These are phyloP conservation scores for Agriopis aurantiaria DNA, from an alignment of 2,888 invertebrate species.

Conservation along the genomic window DNA sequence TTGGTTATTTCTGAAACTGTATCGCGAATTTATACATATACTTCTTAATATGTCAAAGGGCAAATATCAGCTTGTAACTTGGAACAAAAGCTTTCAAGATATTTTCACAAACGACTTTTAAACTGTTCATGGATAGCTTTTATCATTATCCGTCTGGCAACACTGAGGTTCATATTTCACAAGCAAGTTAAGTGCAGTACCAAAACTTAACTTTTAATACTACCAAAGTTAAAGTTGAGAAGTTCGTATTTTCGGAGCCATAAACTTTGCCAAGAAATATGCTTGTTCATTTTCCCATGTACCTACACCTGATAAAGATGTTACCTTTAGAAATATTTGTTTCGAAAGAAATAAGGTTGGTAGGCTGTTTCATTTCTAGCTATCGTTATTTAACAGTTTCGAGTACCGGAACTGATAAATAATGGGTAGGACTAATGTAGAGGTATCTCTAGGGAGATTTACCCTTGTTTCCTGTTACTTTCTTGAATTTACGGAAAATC, in stretches of 20 bases:
- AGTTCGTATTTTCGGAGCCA: neutral
- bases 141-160: conserved; percentile 3
- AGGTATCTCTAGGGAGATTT: conserved; percentile 11
- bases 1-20: neutral
- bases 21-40: no score
- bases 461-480: conserved; percentile 16
- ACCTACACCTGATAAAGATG: neutral
- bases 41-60: no score
- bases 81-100: neutral
- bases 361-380: no score
- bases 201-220: conserved; percentile 21
- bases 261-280: neutral
- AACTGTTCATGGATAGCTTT: neutral
- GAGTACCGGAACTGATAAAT: conserved; percentile 19
- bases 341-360: no score
- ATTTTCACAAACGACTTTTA: neutral
- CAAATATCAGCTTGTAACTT: neutral
- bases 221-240: conserved; percentile 2
- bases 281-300: neutral
- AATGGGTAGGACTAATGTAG: conserved; percentile 22
- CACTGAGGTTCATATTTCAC: conserved; percentile 11
- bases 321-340: no score
- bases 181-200: conserved; percentile 13
- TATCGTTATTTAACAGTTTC: no score
- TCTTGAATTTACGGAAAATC: neutral